phyloP scores from a whole-genome alignment of 2,797 vertebrate species.

The Microctenopoma lineatum region DNA sequence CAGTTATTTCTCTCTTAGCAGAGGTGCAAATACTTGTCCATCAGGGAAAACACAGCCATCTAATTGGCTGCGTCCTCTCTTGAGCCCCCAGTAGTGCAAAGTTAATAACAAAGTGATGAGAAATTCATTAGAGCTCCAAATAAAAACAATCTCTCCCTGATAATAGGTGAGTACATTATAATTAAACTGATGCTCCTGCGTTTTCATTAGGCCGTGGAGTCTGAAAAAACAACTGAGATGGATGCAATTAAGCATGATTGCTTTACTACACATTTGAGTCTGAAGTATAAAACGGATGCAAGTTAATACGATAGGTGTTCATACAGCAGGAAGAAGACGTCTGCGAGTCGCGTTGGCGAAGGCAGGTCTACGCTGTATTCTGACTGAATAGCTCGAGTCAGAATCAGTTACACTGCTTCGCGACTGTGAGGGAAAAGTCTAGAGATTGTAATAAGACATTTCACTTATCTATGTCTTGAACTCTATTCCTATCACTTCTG shows the following conservation, averaged over 20 bases:
- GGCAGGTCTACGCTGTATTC: constrained; percentile 36
- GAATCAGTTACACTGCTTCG: constrained; percentile 63
- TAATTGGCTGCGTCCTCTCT: constrained; percentile 80
- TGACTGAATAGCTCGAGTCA: constrained; percentile 57
- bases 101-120: constrained; percentile 86
- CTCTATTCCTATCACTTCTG: constrained; percentile 42
- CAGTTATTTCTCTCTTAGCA: constrained; percentile 45
- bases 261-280: constrained; percentile 70
- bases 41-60: constrained; percentile 76
- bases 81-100: constrained; percentile 75
- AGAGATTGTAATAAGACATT: constrained; percentile 58
- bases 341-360: constrained; percentile 24
- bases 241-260: constrained; percentile 74
- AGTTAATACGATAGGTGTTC: constrained; percentile 54
- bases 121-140: constrained; percentile 85
- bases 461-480: constrained; percentile 38
- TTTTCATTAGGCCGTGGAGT: constrained; percentile 81
- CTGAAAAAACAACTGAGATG: constrained; percentile 64
- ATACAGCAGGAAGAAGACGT: constrained; percentile 25
- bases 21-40: constrained; percentile 75
- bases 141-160: constrained; percentile 83
- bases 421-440: constrained; percentile 43
- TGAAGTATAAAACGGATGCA: constrained; percentile 51
- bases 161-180: constrained; percentile 80
- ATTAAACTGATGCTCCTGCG: constrained; percentile 82